phyloP scores from a whole-genome alignment of 2,888 invertebrate species.

The Phorcus lineatus region DNA sequence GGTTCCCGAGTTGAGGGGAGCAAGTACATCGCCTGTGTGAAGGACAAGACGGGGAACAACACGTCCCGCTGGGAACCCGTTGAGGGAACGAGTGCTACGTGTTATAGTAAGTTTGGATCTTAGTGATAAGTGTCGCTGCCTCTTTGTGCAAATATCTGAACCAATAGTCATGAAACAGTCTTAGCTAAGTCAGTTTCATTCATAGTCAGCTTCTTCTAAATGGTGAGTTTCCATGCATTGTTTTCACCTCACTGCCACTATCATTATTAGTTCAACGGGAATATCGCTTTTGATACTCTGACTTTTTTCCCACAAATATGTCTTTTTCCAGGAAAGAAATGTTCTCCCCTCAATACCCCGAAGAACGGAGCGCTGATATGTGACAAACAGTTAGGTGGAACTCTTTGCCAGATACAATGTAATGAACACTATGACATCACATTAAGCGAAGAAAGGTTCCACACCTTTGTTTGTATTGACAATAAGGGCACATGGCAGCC shows the following conservation, averaged over 20 bases:
- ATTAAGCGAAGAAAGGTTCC: background rate
- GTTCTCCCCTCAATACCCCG: background rate
- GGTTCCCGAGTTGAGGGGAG: background rate
- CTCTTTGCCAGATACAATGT: background rate
- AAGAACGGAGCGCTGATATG: constrained; percentile 10
- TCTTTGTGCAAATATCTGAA: too few relatives aligned
- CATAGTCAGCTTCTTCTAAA: background rate
- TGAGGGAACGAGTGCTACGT: background rate
- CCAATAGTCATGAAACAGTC: too few relatives aligned
- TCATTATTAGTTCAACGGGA: too few relatives aligned
- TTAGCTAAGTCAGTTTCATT: too few relatives aligned
- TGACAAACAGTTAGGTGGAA: constrained; percentile 7
- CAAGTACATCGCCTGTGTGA: constrained; percentile 1
- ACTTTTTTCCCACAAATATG: too few relatives aligned
- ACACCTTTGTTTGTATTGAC: background rate
- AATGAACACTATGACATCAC: background rate
- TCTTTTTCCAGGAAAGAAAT: background rate
- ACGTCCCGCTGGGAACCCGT: background rate
- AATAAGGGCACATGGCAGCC: background rate
- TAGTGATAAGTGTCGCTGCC: too few relatives aligned
- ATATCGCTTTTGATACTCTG: too few relatives aligned
- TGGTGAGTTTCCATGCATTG: too few relatives aligned
- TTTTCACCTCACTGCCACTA: too few relatives aligned
- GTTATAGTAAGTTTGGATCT: background rate
- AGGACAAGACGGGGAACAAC: background rate